Percentiles rank a stretch among this genome's conserved stretches.
Evolutionary conservation across 2,888 invertebrate genomes (phyloP).

Genomic region (Gonocerus acuteangulatus): DNA sequence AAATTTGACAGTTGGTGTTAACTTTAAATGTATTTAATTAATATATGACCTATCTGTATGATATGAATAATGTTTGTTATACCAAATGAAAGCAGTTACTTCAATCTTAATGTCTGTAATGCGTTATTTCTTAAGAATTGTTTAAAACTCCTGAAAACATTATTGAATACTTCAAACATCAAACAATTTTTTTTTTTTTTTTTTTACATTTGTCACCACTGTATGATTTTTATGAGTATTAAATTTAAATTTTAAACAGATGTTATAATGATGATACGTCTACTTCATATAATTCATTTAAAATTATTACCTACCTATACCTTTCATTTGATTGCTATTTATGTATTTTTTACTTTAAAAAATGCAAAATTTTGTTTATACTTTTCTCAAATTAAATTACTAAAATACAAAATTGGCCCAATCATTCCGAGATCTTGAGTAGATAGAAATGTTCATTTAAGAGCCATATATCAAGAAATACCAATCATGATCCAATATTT

Average conservation of each 20-base stretch:
- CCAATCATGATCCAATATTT: conserved; percentile 5
- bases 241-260: too few relatives aligned
- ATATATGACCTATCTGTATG: conserved; percentile 24
- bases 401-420: conserved; percentile 22
- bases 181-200: too few relatives aligned
- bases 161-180: too few relatives aligned
- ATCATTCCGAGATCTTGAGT: conserved; percentile 14
- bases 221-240: too few relatives aligned
- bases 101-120: too few relatives aligned
- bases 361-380: conserved; percentile 14
- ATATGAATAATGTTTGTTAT: conserved; percentile 13
- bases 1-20: conserved; percentile 18
- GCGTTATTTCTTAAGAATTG: too few relatives aligned
- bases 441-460: conserved; percentile 3
- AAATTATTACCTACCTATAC: background rate
- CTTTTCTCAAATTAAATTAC: background rate
- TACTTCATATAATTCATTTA: background rate
- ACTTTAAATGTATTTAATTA: conserved; percentile 18
- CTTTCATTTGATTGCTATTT: background rate
- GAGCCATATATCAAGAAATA: conserved; percentile 22
- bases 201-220: too few relatives aligned
- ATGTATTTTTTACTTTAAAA: conserved; percentile 2
- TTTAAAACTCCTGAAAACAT: too few relatives aligned
- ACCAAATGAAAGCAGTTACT: too few relatives aligned
- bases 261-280: background rate